These are phyloP conservation scores for Arrhamphus sclerolepis DNA, from an alignment of 2,797 vertebrate genomes.

Conservation along the genomic window DNA sequence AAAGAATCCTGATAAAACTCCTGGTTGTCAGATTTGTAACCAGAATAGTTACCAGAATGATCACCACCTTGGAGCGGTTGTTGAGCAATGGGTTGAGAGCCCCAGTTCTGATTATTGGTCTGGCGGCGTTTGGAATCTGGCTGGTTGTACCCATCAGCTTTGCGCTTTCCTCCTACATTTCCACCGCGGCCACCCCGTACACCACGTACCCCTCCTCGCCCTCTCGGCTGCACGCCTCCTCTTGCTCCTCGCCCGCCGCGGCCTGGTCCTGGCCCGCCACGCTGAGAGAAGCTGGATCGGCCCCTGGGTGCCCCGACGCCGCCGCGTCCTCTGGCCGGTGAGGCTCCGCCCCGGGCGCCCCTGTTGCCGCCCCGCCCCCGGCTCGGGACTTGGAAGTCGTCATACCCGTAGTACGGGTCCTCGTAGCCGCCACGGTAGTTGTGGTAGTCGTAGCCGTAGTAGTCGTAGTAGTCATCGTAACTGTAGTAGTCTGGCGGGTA, in stretches of 20 bases:
- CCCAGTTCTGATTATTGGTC: slow-evolving; percentile 99
- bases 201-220: slow-evolving; percentile 99
- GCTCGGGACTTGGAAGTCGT: slow-evolving; percentile 92
- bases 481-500: slow-evolving; percentile 96
- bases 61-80: slow-evolving; percentile 98
- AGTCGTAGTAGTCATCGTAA: slow-evolving; percentile 98
- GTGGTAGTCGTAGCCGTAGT: slow-evolving; percentile 97
- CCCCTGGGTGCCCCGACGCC: slow-evolving; percentile 85
- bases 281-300: slow-evolving; percentile 87
- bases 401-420: slow-evolving; percentile 96
- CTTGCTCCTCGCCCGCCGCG: slow-evolving; percentile 91
- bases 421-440: slow-evolving; percentile 98
- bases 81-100: slow-evolving; percentile 99
- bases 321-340: slow-evolving; percentile 82
- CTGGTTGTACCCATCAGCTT: slow-evolving; percentile 99
- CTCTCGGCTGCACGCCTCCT: slow-evolving; percentile 95
- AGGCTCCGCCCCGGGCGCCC: slow-evolving; percentile 81
- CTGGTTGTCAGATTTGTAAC: slow-evolving; percentile 99
- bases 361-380: slow-evolving; percentile 82
- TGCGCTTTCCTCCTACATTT: slow-evolving; percentile 99
- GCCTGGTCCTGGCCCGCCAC: slow-evolving; percentile 90
- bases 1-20: slow-evolving; percentile 99
- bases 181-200: slow-evolving; percentile 98
- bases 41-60: slow-evolving; percentile 97
- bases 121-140: slow-evolving; percentile 99